Conservation (phyloP, 2,797 vertebrate genomes). For the Chanos chanos region DNA sequence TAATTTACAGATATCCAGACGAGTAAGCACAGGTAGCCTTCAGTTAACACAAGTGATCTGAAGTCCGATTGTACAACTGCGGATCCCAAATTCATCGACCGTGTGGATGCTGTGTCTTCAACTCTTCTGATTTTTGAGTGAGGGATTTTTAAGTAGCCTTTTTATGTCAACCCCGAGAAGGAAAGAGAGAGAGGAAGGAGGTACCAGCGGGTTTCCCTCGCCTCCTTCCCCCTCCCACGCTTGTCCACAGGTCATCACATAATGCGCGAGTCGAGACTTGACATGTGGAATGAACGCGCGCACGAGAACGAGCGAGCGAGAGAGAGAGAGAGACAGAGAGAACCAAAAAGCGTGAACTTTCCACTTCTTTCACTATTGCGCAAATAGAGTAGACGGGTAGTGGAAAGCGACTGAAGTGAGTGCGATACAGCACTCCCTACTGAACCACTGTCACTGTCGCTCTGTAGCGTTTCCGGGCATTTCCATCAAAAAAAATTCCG, state of each 20-base stretch:
- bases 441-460: not conserved
- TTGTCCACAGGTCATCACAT: constrained; percentile 12
- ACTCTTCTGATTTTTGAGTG: not conserved
- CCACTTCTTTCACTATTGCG: not conserved
- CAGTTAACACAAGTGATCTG: not conserved
- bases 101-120: not conserved
- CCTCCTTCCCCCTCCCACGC: constrained; percentile 33
- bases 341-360: not conserved
- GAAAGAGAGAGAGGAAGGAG: constrained; percentile 59
- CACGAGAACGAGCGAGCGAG: not conserved
- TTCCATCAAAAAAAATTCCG: too few relatives aligned
- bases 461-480: not conserved
- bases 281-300: not conserved
- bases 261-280: not conserved
- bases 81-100: not conserved
- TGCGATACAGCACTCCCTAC: not conserved
- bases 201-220: constrained; percentile 70
- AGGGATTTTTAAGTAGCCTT: not conserved
- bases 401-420: not conserved
- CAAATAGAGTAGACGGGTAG: not conserved
- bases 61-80: not conserved
- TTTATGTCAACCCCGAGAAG: too few relatives aligned
- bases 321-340: not conserved
- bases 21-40: not conserved
- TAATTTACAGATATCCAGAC: not conserved